A percentile compares a stretch with the other conserved stretches of the same genome.
These are phyloP conservation scores for Mystacornis crossleyi DNA, from an alignment of 2,113 vertebrate species.

Conservation along the genomic window DNA sequence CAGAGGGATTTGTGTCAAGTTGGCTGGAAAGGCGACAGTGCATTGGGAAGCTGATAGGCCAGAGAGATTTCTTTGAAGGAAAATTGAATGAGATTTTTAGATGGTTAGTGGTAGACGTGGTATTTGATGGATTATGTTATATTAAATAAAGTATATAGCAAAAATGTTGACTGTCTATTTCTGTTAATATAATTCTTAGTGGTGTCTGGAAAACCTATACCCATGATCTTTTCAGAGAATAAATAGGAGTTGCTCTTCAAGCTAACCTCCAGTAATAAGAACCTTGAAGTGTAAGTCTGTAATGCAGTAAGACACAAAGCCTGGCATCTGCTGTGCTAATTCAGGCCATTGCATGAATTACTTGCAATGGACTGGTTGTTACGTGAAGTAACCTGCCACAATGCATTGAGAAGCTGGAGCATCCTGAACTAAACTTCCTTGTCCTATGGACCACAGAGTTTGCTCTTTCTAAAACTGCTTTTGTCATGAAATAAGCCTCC, in stretches of 20 bases:
- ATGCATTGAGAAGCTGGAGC: not conserved
- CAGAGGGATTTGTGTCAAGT: constrained; percentile 2
- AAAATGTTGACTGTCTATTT: not conserved
- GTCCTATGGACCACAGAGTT: not conserved
- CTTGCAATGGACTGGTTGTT: not conserved
- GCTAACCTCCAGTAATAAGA: not conserved
- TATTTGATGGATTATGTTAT: not conserved
- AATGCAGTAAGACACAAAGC: not conserved
- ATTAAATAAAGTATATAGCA: constrained; percentile 35
- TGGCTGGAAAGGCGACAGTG: not conserved
- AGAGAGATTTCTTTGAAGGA: not conserved
- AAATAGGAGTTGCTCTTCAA: not conserved
- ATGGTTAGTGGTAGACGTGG: not conserved
- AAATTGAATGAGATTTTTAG: not conserved
- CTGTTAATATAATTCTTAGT: not conserved
- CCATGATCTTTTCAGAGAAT: not conserved
- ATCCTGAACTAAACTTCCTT: not conserved
- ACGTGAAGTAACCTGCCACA: not conserved
- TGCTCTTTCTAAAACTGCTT: not conserved
- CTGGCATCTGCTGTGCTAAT: not conserved
- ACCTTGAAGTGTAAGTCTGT: not conserved
- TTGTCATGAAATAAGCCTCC: not conserved
- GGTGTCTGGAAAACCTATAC: not conserved
- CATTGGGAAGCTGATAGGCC: not conserved
- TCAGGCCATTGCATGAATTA: not conserved